These are phyloP conservation scores for Xestobium rufovillosum DNA, from an alignment of 2,888 invertebrate genomes.

Conservation along the genomic window DNA sequence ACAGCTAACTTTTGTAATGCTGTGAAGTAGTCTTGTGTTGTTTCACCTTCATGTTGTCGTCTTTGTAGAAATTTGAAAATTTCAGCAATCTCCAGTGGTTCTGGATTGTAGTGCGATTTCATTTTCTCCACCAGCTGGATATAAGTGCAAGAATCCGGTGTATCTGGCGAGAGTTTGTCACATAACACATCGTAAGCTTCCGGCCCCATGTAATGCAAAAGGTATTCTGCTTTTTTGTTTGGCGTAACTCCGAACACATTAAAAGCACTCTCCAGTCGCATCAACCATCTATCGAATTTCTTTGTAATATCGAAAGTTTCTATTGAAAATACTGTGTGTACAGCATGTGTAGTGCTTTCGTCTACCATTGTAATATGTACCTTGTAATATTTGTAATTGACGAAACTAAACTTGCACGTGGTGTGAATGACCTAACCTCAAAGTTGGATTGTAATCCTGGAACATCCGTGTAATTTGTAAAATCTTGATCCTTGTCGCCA, in stretches of 20 bases:
- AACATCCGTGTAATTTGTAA: too few relatives aligned
- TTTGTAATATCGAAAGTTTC: slow-evolving; percentile 2
- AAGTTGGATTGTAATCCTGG: too few relatives aligned
- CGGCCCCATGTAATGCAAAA: slow-evolving; percentile 15
- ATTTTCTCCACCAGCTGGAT: slow-evolving; percentile 5
- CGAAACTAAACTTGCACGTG: too few relatives aligned
- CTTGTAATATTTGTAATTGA: too few relatives aligned
- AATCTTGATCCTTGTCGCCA: too few relatives aligned
- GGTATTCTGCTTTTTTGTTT: slow-evolving; percentile 11
- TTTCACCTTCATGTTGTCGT: slow-evolving; percentile 25
- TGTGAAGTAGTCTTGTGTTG: slow-evolving; percentile 21
- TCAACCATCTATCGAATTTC: slow-evolving; percentile 4
- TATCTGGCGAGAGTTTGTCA: slow-evolving; percentile 16
- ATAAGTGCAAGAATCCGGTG: slow-evolving; percentile 6
- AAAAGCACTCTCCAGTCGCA: slow-evolving; percentile 1
- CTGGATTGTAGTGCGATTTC: slow-evolving; percentile 16
- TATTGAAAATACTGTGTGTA: slow-evolving; percentile 4
- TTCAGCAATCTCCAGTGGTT: slow-evolving; percentile 25
- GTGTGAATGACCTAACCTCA: too few relatives aligned
- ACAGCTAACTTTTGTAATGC: slow-evolving; percentile 23
- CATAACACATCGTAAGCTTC: slow-evolving; percentile 15
- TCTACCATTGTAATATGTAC: too few relatives aligned
- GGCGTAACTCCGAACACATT: too few relatives aligned
- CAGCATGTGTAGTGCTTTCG: background rate
- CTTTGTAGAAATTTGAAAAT: slow-evolving; percentile 25